Evolutionary conservation across 2,797 vertebrate species (phyloP).

Genomic region (Poecilia wingei): DNA sequence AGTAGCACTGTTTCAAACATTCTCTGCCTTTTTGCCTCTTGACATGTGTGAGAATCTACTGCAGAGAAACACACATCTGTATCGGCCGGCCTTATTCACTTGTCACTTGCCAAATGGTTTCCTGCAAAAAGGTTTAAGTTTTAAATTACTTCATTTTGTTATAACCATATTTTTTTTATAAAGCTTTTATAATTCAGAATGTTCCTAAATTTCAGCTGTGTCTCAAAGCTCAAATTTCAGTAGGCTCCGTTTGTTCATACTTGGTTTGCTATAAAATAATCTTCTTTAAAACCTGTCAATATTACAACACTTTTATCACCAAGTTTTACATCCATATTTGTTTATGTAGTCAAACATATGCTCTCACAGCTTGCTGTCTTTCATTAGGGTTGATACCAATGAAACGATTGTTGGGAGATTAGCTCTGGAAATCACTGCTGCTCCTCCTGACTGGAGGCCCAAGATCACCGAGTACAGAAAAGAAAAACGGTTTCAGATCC

Average conservation of each 20-base stretch:
- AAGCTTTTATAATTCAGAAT: background rate
- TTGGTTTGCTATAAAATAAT: background rate
- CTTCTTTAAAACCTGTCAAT: slow-evolving; percentile 26
- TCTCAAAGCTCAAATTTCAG: background rate
- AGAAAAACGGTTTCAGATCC: slow-evolving; percentile 84
- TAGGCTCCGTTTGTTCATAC: background rate
- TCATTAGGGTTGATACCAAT: slow-evolving; percentile 83
- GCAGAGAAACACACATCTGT: background rate
- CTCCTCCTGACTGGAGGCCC: slow-evolving; percentile 81
- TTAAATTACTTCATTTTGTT: no score
- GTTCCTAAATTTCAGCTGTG: background rate
- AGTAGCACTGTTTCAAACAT: background rate
- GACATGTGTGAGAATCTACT: background rate
- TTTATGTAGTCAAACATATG: slow-evolving; percentile 39
- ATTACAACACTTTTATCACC: background rate
- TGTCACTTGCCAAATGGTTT: no score
- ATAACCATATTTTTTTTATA: background rate
- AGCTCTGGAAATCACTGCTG: slow-evolving; percentile 76
- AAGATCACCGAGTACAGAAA: slow-evolving; percentile 77
- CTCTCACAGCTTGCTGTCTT: slow-evolving; percentile 81
- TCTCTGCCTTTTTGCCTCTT: background rate
- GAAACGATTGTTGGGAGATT: slow-evolving; percentile 84
- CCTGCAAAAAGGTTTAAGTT: no score
- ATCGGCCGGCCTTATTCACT: no score
- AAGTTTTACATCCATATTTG: slow-evolving; percentile 9